These are phyloP conservation scores for Coregonus ussuriensis DNA, from an alignment of 2,797 vertebrate genomes.

Conservation along the genomic window DNA sequence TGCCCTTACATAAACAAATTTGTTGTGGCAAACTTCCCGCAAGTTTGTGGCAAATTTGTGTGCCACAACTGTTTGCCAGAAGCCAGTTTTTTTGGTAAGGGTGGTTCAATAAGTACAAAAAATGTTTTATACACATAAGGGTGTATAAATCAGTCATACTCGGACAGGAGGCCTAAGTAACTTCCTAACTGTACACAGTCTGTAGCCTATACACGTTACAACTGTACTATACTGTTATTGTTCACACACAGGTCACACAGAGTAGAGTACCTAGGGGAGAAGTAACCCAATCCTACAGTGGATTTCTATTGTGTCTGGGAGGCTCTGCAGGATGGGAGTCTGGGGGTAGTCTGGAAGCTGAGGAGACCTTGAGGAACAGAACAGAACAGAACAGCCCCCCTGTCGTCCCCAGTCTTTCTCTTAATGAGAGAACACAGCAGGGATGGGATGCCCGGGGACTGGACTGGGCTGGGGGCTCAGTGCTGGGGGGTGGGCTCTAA, in stretches of 20 bases:
- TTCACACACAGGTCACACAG: neutral
- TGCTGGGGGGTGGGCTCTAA: neutral
- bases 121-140: neutral
- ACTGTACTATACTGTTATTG: neutral
- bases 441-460: constrained; percentile 20
- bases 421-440: constrained; percentile 62
- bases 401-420: constrained; percentile 58
- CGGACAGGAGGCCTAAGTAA: neutral
- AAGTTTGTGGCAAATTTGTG: too few species aligned
- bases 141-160: neutral
- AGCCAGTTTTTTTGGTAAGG: neutral
- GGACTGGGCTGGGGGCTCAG: constrained; percentile 25
- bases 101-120: neutral
- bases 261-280: neutral
- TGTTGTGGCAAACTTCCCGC: too few species aligned
- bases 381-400: neutral
- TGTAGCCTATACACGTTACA: neutral
- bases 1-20: too few species aligned
- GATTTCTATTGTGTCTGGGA: constrained; percentile 35
- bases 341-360: constrained; percentile 26
- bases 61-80: too few species aligned
- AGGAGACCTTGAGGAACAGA: constrained; percentile 56
- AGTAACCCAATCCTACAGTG: neutral
- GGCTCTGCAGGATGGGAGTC: constrained; percentile 4
- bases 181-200: neutral